Conservation (phyloP, 1,140 invertebrate species). For the Listronotus oregonensis region DNA sequence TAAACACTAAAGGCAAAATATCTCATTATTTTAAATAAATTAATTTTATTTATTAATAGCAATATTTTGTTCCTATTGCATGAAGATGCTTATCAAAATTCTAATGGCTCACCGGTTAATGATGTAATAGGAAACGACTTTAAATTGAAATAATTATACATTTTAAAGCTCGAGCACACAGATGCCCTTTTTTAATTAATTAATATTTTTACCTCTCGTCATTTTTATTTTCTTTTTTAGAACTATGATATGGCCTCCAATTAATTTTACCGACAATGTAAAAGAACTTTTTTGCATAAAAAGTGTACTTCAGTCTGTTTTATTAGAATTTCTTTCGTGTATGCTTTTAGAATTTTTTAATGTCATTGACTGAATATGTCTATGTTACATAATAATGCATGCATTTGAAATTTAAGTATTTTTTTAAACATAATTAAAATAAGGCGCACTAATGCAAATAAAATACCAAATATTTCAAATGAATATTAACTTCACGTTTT, state of each 20-base stretch:
- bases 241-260: slow-evolving; percentile 15
- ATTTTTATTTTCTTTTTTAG: neutral
- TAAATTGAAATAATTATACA: slow-evolving; percentile 37
- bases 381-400: no score
- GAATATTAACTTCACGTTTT: no score
- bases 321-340: no score
- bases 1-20: neutral
- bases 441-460: no score
- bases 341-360: no score
- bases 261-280: slow-evolving; percentile 5
- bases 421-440: no score
- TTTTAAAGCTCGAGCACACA: slow-evolving; percentile 13
- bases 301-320: no score
- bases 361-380: no score
- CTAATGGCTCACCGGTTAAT: slow-evolving; percentile 33
- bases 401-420: no score
- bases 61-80: neutral
- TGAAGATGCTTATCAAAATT: neutral
- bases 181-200: slow-evolving; percentile 21
- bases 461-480: no score
- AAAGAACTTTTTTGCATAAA: neutral
- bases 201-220: neutral
- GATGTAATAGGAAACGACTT: slow-evolving; percentile 36
- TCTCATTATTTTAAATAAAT: neutral
- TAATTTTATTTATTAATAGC: neutral